phyloP scores from a whole-genome alignment of 2,888 invertebrate genomes.

The Oithona nana region DNA sequence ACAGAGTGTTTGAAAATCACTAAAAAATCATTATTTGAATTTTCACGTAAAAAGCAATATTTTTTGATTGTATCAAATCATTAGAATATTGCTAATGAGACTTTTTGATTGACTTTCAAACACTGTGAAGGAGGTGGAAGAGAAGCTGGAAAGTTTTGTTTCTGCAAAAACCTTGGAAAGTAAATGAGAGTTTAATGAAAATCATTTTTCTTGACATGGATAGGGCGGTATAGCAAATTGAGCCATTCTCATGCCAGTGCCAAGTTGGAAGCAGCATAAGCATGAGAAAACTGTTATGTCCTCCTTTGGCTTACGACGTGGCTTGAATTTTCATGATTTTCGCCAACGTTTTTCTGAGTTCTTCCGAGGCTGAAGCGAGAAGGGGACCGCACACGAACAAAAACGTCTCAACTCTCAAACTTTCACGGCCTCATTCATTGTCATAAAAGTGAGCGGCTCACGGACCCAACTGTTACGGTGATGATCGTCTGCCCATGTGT shows the following conservation, averaged over 20 bases:
- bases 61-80: too few relatives aligned
- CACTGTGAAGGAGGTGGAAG: too few relatives aligned
- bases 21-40: too few relatives aligned
- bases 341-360: neutral
- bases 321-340: neutral
- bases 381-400: neutral
- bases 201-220: neutral
- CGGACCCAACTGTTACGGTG: too few relatives aligned
- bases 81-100: too few relatives aligned
- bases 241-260: neutral
- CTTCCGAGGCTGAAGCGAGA: too few relatives aligned
- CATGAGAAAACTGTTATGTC: neutral
- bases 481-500: too few relatives aligned
- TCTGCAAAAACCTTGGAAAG: neutral
- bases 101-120: too few relatives aligned
- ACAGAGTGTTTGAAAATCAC: too few relatives aligned
- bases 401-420: neutral
- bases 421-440: neutral
- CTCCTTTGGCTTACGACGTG: neutral
- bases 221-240: neutral
- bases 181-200: neutral
- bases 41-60: too few relatives aligned
- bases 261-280: neutral
- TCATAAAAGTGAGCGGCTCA: neutral
- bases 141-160: too few relatives aligned